phyloP scores from a whole-genome alignment of 2,113 vertebrate genomes.

The Seriola quinqueradiata region DNA sequence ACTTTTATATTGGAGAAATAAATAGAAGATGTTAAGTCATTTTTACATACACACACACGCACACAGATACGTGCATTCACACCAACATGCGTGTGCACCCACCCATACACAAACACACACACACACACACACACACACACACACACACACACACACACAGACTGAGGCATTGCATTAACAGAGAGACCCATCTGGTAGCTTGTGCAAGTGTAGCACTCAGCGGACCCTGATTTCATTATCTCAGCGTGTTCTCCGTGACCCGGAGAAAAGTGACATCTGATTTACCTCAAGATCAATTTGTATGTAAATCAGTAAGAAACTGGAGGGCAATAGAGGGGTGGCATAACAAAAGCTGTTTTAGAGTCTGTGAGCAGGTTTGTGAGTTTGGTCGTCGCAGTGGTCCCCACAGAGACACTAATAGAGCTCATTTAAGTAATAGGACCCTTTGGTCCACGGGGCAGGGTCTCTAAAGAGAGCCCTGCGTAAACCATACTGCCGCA shows the following conservation, averaged over 20 bases:
- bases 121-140: constrained; percentile 27
- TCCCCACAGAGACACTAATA: constrained; percentile 79
- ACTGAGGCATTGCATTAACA: constrained; percentile 73
- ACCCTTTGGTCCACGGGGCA: constrained; percentile 71
- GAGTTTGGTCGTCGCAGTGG: constrained; percentile 52
- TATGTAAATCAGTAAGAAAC: constrained; percentile 87
- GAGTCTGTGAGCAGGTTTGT: constrained; percentile 72
- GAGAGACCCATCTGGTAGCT: constrained; percentile 81
- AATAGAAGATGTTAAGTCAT: constrained; percentile 79
- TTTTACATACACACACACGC: constrained; percentile 61
- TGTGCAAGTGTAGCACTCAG: constrained; percentile 81
- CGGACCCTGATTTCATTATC: constrained; percentile 86
- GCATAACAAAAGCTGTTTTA: constrained; percentile 81
- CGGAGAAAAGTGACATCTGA: constrained; percentile 86
- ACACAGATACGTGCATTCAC: constrained; percentile 21
- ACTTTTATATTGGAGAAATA: constrained; percentile 75
- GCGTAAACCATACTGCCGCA: constrained; percentile 39
- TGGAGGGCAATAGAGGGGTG: constrained; percentile 78
- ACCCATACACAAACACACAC: constrained; percentile 43
- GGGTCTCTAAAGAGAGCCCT: constrained; percentile 28
- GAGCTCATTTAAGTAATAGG: constrained; percentile 84
- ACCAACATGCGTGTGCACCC: constrained; percentile 47
- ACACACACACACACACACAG: constrained; percentile 24
- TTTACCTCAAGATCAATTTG: constrained; percentile 89
- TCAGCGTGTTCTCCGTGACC: constrained; percentile 84